Evolutionary conservation across 2,797 vertebrate genomes (phyloP).

Genomic region (Coilia nasus): DNA sequence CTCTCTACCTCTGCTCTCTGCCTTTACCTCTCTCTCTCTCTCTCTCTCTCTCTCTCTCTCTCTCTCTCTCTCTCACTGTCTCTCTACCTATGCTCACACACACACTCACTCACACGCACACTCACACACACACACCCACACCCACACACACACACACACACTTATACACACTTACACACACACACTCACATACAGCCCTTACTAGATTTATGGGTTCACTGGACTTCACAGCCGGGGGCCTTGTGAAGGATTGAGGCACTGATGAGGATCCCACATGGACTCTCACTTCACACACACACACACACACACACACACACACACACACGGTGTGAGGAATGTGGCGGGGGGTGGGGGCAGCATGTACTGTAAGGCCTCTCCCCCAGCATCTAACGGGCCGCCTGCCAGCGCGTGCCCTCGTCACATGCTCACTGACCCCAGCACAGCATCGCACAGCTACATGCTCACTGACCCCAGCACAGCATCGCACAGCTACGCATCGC

Average conservation of each 20-base stretch:
- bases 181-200: neutral
- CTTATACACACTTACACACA: neutral
- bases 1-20: too few relatives aligned
- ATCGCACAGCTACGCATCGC: neutral
- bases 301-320: neutral
- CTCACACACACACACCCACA: neutral
- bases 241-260: conserved; percentile 16
- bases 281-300: neutral
- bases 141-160: neutral
- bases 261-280: conserved; percentile 7
- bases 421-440: neutral
- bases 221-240: conserved; percentile 1
- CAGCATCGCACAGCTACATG: neutral
- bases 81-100: neutral
- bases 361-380: too few relatives aligned
- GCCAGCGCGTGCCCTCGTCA: neutral
- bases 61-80: too few relatives aligned
- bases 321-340: neutral
- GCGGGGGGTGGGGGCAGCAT: neutral
- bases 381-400: neutral
- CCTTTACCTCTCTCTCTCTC: too few relatives aligned
- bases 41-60: too few relatives aligned
- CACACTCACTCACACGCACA: neutral
- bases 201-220: conserved; percentile 14
- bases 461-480: too few relatives aligned